phyloP scores from a whole-genome alignment of 30 jellyfish, hydroid and myxozoan species.

The Turritopsis dohrnii region DNA sequence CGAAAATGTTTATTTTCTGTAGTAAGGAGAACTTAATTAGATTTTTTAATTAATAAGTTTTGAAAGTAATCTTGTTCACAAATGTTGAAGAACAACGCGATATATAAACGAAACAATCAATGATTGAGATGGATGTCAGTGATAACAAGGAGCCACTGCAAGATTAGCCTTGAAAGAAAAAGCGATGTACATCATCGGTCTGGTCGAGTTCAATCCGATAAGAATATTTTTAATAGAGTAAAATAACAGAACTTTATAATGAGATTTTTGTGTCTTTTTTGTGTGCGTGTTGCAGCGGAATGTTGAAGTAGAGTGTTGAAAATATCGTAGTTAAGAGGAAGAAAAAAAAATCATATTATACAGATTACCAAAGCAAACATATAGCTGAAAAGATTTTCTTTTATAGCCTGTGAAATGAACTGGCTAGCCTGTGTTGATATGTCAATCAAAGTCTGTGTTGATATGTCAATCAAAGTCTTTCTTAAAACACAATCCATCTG shows the following conservation, averaged over 20 bases:
- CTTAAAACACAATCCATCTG: background rate
- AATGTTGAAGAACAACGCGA: background rate
- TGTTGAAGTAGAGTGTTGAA: background rate
- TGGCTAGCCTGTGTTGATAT: background rate
- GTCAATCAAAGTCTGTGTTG: background rate
- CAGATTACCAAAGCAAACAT: background rate
- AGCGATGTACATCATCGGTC: background rate
- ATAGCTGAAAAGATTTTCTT: background rate
- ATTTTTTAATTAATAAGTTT: background rate
- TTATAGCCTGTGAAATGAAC: background rate
- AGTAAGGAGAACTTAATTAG: background rate
- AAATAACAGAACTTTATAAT: background rate
- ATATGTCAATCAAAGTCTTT: background rate
- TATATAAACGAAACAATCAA: background rate
- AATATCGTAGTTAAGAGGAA: background rate
- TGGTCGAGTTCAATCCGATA: background rate
- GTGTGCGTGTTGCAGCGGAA: background rate
- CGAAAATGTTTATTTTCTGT: background rate
- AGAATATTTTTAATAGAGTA: background rate
- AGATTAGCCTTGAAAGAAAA: background rate
- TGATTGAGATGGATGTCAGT: background rate
- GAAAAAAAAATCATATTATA: background rate
- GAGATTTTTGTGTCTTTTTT: background rate
- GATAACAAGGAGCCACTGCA: background rate
- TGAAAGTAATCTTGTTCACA: background rate